These are phyloP conservation scores for Protobothrops mucrosquamatus DNA, from an alignment of 2,113 vertebrate species.

Conservation along the genomic window DNA sequence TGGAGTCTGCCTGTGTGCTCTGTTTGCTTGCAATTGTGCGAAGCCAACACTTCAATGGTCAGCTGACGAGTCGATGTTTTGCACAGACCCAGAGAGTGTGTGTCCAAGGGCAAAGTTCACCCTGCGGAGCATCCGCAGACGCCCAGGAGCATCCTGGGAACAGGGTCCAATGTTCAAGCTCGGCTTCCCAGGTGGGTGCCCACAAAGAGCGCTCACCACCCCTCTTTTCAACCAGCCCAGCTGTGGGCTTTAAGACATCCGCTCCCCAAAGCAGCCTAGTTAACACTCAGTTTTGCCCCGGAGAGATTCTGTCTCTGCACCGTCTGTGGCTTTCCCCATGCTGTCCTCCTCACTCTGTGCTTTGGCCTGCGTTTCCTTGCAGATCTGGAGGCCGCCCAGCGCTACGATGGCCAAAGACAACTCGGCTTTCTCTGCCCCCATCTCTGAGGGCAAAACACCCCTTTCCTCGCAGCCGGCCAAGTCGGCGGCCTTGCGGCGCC, in stretches of 20 bases:
- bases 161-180: neutral
- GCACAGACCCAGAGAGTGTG: neutral
- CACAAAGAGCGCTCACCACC: neutral
- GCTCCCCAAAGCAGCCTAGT: neutral
- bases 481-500: neutral
- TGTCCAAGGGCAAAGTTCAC: neutral
- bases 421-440: constrained; percentile 23
- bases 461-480: neutral
- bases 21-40: neutral
- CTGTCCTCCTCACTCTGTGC: too few relatives aligned
- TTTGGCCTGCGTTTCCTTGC: neutral
- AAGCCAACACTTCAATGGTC: neutral
- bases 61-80: neutral
- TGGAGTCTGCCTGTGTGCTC: too few relatives aligned
- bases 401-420: constrained; percentile 55
- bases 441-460: neutral
- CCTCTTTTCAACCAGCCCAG: neutral
- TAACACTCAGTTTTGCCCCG: neutral
- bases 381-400: neutral
- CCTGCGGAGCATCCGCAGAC: neutral
- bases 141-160: neutral
- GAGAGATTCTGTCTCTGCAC: neutral
- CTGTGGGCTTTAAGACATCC: neutral
- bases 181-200: neutral
- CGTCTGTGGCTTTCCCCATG: accelerated